A percentile compares a stretch with the other conserved stretches of the same genome.
phyloP scores from a whole-genome alignment of 1,140 invertebrate species.

The Drosophila biarmipes region DNA sequence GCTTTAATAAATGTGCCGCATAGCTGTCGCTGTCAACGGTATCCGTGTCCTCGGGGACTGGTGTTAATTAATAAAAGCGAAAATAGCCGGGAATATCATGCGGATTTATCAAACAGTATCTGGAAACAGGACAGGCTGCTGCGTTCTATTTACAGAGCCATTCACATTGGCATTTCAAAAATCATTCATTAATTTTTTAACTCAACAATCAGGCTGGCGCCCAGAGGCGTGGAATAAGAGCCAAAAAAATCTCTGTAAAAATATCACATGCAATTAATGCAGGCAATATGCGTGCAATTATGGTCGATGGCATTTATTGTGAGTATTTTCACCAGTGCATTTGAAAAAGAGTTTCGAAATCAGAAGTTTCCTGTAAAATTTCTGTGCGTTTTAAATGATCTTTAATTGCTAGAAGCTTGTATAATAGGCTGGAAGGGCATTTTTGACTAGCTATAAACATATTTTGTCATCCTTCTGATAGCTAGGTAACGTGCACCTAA shows the following conservation, averaged over 20 bases:
- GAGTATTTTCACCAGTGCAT: background rate
- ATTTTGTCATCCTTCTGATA: no score
- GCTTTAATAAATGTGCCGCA: slow-evolving; percentile 8
- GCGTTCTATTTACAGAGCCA: slow-evolving; percentile 35
- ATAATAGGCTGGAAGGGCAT: background rate
- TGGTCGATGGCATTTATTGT: background rate
- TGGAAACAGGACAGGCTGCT: slow-evolving; percentile 9
- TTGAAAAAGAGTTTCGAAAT: background rate
- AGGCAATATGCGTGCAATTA: slow-evolving; percentile 22
- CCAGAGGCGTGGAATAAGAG: slow-evolving; percentile 5
- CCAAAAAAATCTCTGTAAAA: slow-evolving; percentile 14
- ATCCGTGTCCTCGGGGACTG: background rate
- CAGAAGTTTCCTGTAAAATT: background rate
- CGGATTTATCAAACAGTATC: slow-evolving; percentile 19
- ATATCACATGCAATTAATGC: slow-evolving; percentile 24
- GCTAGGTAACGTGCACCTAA: background rate
- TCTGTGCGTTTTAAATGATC: no score
- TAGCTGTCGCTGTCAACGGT: background rate
- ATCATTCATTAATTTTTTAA: slow-evolving; percentile 52
- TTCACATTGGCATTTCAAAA: slow-evolving; percentile 38
- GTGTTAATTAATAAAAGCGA: slow-evolving; percentile 42
- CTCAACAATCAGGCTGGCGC: slow-evolving; percentile 37
- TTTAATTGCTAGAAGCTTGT: no score
- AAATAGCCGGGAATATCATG: slow-evolving; percentile 24
- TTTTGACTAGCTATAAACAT: no score